Conservation (phyloP, 2,113 vertebrate species). For the Megaceryle maxima region DNA sequence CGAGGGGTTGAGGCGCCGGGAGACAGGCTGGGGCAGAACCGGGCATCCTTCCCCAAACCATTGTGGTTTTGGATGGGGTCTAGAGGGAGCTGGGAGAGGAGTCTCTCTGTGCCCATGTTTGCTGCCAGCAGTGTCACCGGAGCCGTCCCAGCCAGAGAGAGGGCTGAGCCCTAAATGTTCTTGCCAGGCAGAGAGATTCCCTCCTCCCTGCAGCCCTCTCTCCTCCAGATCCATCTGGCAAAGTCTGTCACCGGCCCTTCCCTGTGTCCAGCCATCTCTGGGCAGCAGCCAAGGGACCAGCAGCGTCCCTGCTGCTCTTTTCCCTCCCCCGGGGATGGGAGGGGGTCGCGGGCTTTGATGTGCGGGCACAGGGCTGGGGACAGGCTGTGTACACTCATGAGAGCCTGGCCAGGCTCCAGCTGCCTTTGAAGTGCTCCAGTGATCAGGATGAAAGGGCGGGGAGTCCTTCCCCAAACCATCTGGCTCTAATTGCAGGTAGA, state of each 20-base stretch:
- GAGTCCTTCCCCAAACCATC: constrained; percentile 72
- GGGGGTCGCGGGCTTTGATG: constrained; percentile 57
- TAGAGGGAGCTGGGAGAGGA: not conserved
- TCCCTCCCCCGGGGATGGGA: constrained; percentile 34
- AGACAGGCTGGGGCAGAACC: not conserved
- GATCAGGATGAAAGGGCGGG: constrained; percentile 75
- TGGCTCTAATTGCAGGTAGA: constrained; percentile 78
- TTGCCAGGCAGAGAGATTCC: not conserved
- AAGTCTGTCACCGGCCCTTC: constrained; percentile 16
- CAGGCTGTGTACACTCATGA: constrained; percentile 65
- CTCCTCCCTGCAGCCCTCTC: not conserved
- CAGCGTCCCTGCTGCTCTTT: constrained; percentile 52
- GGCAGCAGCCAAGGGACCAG: constrained; percentile 62
- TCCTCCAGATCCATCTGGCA: not conserved
- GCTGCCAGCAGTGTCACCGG: not conserved
- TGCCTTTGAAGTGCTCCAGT: constrained; percentile 77
- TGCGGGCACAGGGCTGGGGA: constrained; percentile 48
- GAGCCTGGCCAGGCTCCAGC: constrained; percentile 62
- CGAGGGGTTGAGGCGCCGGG: rapidly evolving
- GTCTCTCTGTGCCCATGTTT: not conserved
- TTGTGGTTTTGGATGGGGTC: not conserved
- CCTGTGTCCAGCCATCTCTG: not conserved
- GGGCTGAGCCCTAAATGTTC: rapidly evolving
- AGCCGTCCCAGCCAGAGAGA: not conserved
- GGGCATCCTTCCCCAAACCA: not conserved